Conservation (phyloP, 2,113 vertebrate genomes). For the Actenoides hombroni region DNA sequence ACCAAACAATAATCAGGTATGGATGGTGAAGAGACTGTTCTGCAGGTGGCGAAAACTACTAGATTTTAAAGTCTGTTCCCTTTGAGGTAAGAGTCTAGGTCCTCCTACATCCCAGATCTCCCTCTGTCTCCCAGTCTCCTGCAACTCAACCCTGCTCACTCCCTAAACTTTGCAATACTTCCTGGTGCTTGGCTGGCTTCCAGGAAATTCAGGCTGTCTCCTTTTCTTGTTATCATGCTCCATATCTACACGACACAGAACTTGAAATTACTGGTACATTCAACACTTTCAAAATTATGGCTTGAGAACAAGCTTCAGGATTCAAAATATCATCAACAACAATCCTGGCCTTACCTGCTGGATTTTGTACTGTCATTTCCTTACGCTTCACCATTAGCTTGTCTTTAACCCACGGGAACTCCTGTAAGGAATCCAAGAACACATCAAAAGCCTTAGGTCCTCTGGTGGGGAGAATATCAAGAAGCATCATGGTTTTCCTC, state of each 20-base stretch:
- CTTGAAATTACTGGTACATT: background rate
- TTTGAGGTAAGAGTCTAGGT: background rate
- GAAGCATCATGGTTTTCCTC: constrained; percentile 79
- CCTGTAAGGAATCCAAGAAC: constrained; percentile 85
- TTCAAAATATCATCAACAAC: background rate
- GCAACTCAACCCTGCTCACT: background rate
- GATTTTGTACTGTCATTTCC: constrained; percentile 44
- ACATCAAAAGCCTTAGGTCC: constrained; percentile 85
- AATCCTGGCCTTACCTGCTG: constrained; percentile 72
- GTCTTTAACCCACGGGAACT: constrained; percentile 88
- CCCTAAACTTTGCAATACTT: background rate
- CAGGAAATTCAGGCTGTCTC: background rate
- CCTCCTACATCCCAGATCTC: background rate
- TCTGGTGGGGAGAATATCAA: constrained; percentile 86
- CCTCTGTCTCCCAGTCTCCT: background rate
- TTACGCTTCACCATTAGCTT: constrained; percentile 74
- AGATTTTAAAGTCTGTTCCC: background rate
- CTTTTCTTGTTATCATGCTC: background rate
- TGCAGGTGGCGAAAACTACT: background rate
- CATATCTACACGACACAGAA: fast-evolving
- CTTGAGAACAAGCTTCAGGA: background rate
- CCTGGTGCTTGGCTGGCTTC: background rate
- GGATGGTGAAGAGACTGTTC: background rate
- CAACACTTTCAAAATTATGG: background rate
- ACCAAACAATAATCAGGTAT: background rate